phyloP scores from a whole-genome alignment of 2,888 invertebrate species.

The Tenthredo mesomela region DNA sequence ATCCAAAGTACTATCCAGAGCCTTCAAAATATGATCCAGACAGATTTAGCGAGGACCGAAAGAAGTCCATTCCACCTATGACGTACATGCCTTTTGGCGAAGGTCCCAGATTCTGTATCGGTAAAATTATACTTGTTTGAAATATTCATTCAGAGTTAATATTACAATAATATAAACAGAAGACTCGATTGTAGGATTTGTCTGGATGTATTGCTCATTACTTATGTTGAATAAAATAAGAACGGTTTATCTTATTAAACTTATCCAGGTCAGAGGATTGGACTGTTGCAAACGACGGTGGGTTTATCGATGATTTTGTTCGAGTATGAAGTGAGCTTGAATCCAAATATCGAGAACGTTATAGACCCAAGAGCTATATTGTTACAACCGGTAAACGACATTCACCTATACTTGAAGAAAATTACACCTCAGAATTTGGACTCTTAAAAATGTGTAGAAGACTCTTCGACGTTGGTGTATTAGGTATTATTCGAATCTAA shows the following conservation, averaged over 20 bases:
- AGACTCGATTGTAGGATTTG: neutral
- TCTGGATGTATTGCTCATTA: neutral
- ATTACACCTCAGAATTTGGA: neutral
- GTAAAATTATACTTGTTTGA: constrained; percentile 55
- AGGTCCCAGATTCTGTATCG: constrained; percentile 68
- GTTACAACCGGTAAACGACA: neutral
- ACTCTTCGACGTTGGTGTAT: neutral
- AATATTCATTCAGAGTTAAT: neutral
- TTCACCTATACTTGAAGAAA: constrained; percentile 37
- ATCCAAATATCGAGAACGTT: constrained; percentile 50
- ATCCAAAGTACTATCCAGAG: constrained; percentile 63
- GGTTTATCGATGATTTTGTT: constrained; percentile 66
- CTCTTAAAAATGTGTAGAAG: neutral
- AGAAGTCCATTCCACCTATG: constrained; percentile 63
- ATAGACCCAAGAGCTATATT: constrained; percentile 21
- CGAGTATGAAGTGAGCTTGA: constrained; percentile 65
- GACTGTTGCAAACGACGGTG: constrained; percentile 65
- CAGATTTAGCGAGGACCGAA: constrained; percentile 68
- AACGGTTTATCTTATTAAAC: neutral
- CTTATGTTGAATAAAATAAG: neutral
- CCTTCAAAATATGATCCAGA: constrained; percentile 69
- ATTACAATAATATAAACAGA: neutral
- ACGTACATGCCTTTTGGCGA: constrained; percentile 71
- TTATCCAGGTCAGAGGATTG: constrained; percentile 64
- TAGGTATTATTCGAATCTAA: neutral